A percentile compares a stretch with the other conserved stretches of the same genome.
These are phyloP conservation scores for Sebastes matsubarae DNA, from an alignment of 2,797 vertebrate genomes.

Conservation along the genomic window DNA sequence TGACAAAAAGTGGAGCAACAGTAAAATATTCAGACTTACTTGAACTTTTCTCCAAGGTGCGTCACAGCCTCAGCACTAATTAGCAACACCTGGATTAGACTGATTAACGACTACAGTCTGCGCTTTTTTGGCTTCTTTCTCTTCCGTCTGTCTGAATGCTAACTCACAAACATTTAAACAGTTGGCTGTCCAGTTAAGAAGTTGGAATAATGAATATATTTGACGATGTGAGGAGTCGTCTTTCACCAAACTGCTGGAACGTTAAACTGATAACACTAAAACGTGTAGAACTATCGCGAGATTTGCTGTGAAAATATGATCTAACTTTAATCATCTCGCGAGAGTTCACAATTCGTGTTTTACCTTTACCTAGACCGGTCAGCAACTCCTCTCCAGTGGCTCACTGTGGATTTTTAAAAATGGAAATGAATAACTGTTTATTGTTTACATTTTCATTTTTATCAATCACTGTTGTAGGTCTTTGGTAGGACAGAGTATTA, in stretches of 20 bases:
- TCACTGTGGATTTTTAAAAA: too few species aligned
- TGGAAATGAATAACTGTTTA: too few species aligned
- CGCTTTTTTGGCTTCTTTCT: not conserved
- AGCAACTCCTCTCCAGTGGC: too few species aligned
- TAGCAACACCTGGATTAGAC: conserved; percentile 27
- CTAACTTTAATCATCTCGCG: too few species aligned
- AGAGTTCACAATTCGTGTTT: too few species aligned
- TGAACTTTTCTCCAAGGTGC: not conserved
- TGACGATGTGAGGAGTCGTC: not conserved
- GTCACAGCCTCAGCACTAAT: not conserved
- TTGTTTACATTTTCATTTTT: too few species aligned
- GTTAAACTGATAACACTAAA: not conserved
- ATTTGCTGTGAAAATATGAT: rapidly evolving
- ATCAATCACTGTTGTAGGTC: too few species aligned
- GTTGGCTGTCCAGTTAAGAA: rapidly evolving
- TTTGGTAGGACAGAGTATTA: too few species aligned
- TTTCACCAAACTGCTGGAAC: not conserved
- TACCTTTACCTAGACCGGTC: too few species aligned
- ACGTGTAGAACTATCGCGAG: not conserved
- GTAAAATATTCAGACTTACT: not conserved
- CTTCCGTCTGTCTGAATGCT: too few species aligned
- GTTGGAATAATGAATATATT: not conserved
- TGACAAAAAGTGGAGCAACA: not conserved
- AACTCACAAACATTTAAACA: rapidly evolving
- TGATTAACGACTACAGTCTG: not conserved